Conservation (phyloP, 1,140 invertebrate genomes). For the Rhizoglyphus robini region DNA sequence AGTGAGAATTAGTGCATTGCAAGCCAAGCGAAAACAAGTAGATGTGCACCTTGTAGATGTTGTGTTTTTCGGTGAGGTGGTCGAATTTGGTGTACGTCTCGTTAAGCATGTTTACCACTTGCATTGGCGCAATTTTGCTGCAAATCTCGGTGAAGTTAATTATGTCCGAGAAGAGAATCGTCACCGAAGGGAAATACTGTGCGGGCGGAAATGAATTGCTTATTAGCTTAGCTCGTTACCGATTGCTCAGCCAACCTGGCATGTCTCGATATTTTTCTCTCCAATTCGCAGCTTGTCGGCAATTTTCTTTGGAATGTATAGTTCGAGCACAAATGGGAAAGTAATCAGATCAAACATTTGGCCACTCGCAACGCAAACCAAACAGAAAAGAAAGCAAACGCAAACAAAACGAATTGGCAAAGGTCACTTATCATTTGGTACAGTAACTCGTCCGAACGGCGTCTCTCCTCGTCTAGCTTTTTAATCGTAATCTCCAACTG, state of each 20-base stretch:
- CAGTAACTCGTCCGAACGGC: conserved; percentile 77
- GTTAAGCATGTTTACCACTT: conserved; percentile 42
- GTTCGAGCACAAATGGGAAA: not conserved
- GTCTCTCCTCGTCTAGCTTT: conserved; percentile 89
- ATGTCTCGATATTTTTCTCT: conserved; percentile 84
- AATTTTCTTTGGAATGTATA: conserved; percentile 76
- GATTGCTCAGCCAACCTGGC: conserved; percentile 52
- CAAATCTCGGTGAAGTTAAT: conserved; percentile 92
- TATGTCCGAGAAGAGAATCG: conserved; percentile 57
- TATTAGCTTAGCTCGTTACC: not conserved
- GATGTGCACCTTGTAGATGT: conserved; percentile 75
- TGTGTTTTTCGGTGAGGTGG: conserved; percentile 83
- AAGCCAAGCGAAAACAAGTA: not conserved
- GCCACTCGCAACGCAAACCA: not conserved
- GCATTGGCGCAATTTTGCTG: conserved; percentile 75
- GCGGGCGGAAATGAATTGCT: conserved; percentile 32
- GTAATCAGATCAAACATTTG: not conserved
- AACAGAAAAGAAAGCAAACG: not conserved
- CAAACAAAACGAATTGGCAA: not conserved
- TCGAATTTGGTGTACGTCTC: conserved; percentile 59
- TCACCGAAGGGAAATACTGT: conserved; percentile 43
- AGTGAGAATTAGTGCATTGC: conserved; percentile 3
- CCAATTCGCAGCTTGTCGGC: conserved; percentile 79
- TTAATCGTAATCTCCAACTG: conserved; percentile 91
- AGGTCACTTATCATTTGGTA: conserved; percentile 66